These are phyloP conservation scores for Grallaria varia DNA, from an alignment of 2,113 vertebrate species.

Conservation along the genomic window DNA sequence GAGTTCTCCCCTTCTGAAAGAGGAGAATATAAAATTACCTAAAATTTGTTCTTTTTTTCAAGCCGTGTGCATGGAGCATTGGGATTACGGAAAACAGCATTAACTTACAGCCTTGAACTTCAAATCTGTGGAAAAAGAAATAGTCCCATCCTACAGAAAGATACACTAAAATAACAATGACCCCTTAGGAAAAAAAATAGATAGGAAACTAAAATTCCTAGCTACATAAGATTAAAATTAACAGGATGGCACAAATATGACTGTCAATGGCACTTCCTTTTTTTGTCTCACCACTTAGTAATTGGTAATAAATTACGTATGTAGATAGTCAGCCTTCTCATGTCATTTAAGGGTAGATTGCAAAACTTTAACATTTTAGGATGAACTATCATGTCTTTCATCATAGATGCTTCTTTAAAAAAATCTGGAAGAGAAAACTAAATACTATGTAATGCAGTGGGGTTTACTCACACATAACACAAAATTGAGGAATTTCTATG, in stretches of 20 bases:
- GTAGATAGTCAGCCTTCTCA: background rate
- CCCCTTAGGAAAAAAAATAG: background rate
- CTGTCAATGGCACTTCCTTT: background rate
- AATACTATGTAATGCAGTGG: background rate
- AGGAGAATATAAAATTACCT: background rate
- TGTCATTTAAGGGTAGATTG: background rate
- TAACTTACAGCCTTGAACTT: background rate
- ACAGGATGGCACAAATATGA: background rate
- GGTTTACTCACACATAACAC: background rate
- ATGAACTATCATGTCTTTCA: background rate
- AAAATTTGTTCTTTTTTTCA: background rate
- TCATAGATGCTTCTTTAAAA: background rate
- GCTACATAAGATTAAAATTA: background rate
- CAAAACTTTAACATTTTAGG: background rate
- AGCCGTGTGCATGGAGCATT: background rate
- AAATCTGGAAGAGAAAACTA: background rate
- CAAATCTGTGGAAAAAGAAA: background rate
- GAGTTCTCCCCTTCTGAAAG: background rate
- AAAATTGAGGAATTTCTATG: background rate
- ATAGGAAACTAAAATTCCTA: background rate
- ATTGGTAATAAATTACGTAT: background rate
- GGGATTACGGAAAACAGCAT: background rate
- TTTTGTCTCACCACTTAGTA: background rate
- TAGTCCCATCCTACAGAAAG: background rate
- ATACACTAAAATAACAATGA: background rate